Evolutionary conservation across 2,888 invertebrate species (phyloP).

Genomic region (Drosophila koepferae): DNA sequence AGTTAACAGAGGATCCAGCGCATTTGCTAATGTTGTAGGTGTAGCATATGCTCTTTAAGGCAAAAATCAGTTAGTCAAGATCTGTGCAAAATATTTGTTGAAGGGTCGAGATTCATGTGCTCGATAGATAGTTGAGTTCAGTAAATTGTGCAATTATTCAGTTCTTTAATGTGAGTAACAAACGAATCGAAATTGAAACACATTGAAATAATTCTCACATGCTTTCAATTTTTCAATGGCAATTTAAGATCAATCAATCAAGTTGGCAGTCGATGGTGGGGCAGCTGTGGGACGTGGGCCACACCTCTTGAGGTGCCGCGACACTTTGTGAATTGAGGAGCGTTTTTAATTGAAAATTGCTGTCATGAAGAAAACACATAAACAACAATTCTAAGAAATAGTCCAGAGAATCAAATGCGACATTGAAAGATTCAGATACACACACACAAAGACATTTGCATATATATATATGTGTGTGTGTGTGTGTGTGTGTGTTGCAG

Average conservation of each 20-base stretch:
- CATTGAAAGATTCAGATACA: constrained; percentile 35
- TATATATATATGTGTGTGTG: background rate
- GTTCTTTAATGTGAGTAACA: background rate
- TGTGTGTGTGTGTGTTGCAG: too few relatives aligned
- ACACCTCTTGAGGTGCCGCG: constrained; percentile 39
- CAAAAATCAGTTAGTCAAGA: background rate
- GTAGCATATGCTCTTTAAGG: constrained; percentile 60
- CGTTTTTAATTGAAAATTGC: constrained; percentile 76
- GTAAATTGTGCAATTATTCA: too few relatives aligned
- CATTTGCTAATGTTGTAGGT: constrained; percentile 21
- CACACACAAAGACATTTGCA: constrained; percentile 14
- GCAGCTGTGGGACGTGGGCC: constrained; percentile 13
- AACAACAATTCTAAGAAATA: constrained; percentile 69
- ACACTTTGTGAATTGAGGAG: constrained; percentile 18
- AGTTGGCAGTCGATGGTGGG: background rate
- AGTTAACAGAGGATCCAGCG: constrained; percentile 52
- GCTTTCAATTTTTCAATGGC: constrained; percentile 13
- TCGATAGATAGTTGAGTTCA: background rate
- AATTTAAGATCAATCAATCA: constrained; percentile 40
- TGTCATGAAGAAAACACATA: constrained; percentile 73
- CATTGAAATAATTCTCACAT: constrained; percentile 16
- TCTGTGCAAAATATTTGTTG: background rate
- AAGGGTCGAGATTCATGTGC: background rate
- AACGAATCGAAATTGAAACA: background rate
- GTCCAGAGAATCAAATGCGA: constrained; percentile 68